Evolutionary conservation across 2,888 invertebrate species (phyloP), one percentile per base, ranked within the genome.

Genomic region (Lasioglossum leucozonium): DNA sequence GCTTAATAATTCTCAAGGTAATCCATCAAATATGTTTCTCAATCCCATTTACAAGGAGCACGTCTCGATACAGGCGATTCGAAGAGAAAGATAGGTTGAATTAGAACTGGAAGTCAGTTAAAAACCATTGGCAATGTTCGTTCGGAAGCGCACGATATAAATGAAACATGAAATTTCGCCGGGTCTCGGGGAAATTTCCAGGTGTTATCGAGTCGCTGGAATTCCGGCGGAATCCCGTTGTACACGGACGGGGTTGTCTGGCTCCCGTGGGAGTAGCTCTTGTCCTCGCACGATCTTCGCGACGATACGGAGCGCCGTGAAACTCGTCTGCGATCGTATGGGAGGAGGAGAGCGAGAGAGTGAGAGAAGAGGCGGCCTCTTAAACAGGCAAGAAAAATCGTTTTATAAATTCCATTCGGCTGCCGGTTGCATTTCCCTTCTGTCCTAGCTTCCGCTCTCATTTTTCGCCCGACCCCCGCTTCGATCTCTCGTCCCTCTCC

Each of bases 321-420:
- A 67, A 37, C 67, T 37, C 34, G 65, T 34, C 65, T 69, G 65
- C 65, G 34, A 65, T 34, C 34, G 18, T 65, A 58, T 22, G 26
- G n/a, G n/a, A n/a, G n/a, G n/a, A n/a, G n/a, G 58, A 26, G 58
- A 1, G 26, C 13, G 65, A 79, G 87, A 79, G 80, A 81, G 42
- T 40, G 77, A 47, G 81, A 62, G 78, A 73, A 77, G 72, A 51
- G 82, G 67, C 75, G 75, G 79, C 65, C 77, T 26, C 69, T 86
- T 91, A 92, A 92, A 92, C 91, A 92, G 92, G 34, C 34, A 92
- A 90, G 90, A 91, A 91, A 92, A 93, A 92, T 92, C 92, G 89
- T 92, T 92, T 91, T 94, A 92, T 93, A 92, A 93, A 94, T 93
- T 93, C 92, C 89, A 91, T 93, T 93, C 91, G 90, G 87, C 79